Evolutionary conservation across 2,888 invertebrate species (phyloP).

Genomic region (Noctua janthe): DNA sequence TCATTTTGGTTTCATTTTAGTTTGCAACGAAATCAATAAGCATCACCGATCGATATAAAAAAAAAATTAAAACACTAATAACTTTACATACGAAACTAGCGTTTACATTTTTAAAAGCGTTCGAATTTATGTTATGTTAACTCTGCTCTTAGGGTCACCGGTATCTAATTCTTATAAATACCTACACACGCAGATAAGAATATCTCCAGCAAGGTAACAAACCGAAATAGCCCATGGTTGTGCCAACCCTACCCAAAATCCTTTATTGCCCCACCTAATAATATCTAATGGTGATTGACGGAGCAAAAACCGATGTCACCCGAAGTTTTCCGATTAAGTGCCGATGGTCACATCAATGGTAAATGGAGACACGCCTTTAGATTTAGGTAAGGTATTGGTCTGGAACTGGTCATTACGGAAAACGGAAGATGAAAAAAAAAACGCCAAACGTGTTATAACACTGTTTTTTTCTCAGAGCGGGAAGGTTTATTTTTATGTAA

Average conservation of each 20-base stretch:
- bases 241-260: constrained; percentile 59
- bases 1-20: too few relatives aligned
- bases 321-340: constrained; percentile 77
- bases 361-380: constrained; percentile 59
- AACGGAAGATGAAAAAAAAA: background rate
- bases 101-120: background rate
- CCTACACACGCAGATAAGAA: background rate
- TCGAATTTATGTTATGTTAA: background rate
- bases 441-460: too few relatives aligned
- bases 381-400: background rate
- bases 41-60: too few relatives aligned
- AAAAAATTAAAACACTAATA: too few relatives aligned
- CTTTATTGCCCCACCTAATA: constrained; percentile 70
- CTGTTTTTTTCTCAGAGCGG: too few relatives aligned
- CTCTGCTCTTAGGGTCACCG: background rate
- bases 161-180: background rate
- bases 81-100: too few relatives aligned
- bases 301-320: constrained; percentile 74
- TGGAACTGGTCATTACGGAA: background rate
- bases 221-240: constrained; percentile 14
- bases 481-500: too few relatives aligned
- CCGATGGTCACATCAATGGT: constrained; percentile 70
- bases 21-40: too few relatives aligned
- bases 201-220: constrained; percentile 4
- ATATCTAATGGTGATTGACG: constrained; percentile 79